Evolutionary conservation across 2,888 invertebrate genomes (phyloP).

Genomic region (Pardosa pseudoannulata): DNA sequence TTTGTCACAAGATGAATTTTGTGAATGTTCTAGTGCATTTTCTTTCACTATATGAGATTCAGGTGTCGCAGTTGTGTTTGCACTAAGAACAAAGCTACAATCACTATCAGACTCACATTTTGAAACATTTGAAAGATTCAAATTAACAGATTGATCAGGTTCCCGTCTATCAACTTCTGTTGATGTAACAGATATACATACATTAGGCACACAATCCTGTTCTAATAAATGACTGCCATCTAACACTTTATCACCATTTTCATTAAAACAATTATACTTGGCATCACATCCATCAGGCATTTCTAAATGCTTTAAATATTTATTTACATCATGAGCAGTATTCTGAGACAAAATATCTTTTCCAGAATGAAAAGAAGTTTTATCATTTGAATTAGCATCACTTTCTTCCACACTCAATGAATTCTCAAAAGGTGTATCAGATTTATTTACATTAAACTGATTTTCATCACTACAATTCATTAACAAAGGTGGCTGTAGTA

Average conservation of each 20-base stretch:
- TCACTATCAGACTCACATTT: neutral
- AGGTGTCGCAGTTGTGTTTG: neutral
- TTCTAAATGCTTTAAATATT: slow-evolving; percentile 30
- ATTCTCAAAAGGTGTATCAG: neutral
- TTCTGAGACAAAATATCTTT: neutral
- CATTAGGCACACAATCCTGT: too few relatives aligned
- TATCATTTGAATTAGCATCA: neutral
- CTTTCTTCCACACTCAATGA: neutral
- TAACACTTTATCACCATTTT: neutral
- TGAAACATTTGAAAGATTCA: too few relatives aligned
- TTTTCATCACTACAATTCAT: neutral
- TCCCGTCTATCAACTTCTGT: too few relatives aligned
- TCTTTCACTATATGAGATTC: neutral
- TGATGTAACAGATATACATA: neutral
- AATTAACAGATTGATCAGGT: too few relatives aligned
- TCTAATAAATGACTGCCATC: neutral
- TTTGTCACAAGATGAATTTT: neutral
- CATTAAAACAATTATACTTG: neutral
- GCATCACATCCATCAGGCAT: neutral
- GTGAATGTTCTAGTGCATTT: neutral
- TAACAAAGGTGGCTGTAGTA: neutral
- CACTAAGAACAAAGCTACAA: neutral
- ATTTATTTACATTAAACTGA: neutral
- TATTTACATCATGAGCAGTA: neutral
- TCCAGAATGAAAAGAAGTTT: neutral